phyloP scores from a whole-genome alignment of 2,888 invertebrate species.

The Drepana falcataria region DNA sequence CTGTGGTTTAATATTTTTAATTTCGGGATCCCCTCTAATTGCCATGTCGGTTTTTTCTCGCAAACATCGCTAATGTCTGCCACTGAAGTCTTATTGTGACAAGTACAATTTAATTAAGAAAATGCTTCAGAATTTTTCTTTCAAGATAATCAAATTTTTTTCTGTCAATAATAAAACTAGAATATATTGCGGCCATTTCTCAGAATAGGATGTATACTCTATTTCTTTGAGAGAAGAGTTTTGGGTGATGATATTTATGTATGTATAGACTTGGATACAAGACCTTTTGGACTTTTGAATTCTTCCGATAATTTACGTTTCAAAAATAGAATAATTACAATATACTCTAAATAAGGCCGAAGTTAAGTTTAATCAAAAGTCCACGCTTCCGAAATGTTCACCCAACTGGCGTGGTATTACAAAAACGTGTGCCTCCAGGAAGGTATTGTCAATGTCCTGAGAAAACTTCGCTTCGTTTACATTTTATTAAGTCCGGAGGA shows the following conservation, averaged over 20 bases:
- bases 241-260: no score
- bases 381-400: not conserved
- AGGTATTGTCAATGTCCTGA: conserved; percentile 13
- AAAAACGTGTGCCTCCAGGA: not conserved
- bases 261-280: no score
- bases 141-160: conserved; percentile 10
- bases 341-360: not conserved
- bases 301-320: not conserved
- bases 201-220: no score
- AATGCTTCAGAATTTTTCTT: conserved; percentile 19
- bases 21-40: conserved; percentile 26
- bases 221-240: no score
- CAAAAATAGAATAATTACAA: not conserved
- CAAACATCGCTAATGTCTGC: conserved; percentile 37
- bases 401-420: not conserved
- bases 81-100: conserved; percentile 18
- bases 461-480: conserved; percentile 46
- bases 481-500: conserved; percentile 54
- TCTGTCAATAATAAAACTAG: not conserved
- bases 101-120: conserved; percentile 35
- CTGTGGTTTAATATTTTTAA: conserved; percentile 30
- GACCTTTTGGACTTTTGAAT: no score
- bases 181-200: no score
- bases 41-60: conserved; percentile 35
- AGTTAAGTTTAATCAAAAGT: not conserved